Evolutionary conservation across 2,113 vertebrate species (phyloP).

Genomic region (Marmota monax): DNA sequence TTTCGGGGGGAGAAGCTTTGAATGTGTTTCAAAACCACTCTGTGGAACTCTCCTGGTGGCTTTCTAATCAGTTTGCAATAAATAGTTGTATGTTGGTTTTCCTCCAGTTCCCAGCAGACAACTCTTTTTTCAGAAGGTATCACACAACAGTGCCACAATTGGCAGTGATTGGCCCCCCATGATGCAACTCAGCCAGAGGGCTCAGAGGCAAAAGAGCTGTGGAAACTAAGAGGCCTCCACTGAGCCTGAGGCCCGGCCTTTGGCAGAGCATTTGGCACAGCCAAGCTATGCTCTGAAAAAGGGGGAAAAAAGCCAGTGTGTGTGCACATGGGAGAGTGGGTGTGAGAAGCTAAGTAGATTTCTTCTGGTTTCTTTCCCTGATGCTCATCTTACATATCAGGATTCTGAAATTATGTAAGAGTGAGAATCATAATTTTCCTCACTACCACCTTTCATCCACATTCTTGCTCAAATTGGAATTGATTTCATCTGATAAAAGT

Average conservation of each 20-base stretch:
- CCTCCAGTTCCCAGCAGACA: constrained; percentile 5
- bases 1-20: not conserved
- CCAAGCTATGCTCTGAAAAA: not conserved
- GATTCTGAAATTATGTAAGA: not conserved
- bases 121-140: not conserved
- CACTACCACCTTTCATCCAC: not conserved
- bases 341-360: not conserved
- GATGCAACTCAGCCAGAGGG: not conserved
- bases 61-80: not conserved
- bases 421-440: not conserved
- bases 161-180: not conserved
- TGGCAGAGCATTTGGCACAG: not conserved
- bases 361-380: not conserved
- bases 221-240: not conserved
- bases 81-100: not conserved
- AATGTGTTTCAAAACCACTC: not conserved
- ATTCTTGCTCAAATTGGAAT: not conserved
- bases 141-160: not conserved
- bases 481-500: not conserved
- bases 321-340: not conserved
- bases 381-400: not conserved
- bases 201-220: constrained; percentile 22
- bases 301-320: not conserved
- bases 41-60: not conserved
- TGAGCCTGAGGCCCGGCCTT: not conserved